Conservation (phyloP, 2,888 invertebrate genomes). For the Globia sparganii region DNA sequence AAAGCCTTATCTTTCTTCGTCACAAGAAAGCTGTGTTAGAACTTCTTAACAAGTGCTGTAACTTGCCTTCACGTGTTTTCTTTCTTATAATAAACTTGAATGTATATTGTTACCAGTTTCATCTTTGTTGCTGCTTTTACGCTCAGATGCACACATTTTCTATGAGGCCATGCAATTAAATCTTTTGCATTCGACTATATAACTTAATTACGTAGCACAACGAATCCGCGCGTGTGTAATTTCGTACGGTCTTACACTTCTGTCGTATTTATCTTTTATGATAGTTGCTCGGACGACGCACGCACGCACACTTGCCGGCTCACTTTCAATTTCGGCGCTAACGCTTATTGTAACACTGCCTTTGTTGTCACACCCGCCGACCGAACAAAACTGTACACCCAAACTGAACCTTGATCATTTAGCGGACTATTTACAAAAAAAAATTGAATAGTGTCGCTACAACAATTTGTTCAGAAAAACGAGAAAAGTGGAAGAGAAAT, state of each 20-base stretch:
- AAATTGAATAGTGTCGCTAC: conserved; percentile 42
- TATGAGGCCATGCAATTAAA: conserved; percentile 44
- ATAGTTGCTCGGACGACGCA: conserved; percentile 61
- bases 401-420: conserved; percentile 51
- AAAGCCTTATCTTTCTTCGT: conserved; percentile 45
- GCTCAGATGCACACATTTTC: conserved; percentile 46
- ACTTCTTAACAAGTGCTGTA: conserved; percentile 4
- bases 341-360: conserved; percentile 72
- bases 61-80: not conserved
- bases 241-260: conserved; percentile 62
- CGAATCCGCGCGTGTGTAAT: conserved; percentile 51
- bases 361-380: conserved; percentile 72
- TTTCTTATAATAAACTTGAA: conserved; percentile 28
- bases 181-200: conserved; percentile 40
- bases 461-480: conserved; percentile 49
- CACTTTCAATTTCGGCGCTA: conserved; percentile 83
- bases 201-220: conserved; percentile 54
- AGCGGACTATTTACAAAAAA: conserved; percentile 54
- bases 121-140: conserved; percentile 17
- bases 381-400: conserved; percentile 57
- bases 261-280: conserved; percentile 55
- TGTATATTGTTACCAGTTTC: conserved; percentile 22
- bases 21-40: conserved; percentile 37
- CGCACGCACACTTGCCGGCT: conserved; percentile 74
- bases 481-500: conserved; percentile 48